Base-by-base conservation (phyloP, 2,888 invertebrate species). In the Nemapogon koenigi region DNA sequence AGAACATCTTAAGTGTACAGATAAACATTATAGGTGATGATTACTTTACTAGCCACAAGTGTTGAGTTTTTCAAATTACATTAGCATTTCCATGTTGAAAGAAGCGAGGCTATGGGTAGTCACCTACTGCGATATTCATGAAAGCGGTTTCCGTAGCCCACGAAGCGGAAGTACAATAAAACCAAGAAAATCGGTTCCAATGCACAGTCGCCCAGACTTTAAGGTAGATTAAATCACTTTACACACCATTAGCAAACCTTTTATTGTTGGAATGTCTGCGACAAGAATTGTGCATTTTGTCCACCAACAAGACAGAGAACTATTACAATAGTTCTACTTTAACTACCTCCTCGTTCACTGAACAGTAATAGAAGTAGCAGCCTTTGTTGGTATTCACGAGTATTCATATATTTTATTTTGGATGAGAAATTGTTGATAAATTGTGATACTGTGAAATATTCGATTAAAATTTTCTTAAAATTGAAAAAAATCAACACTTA, bases 171-270 rank as follows among this genome's bases (percentile, higher is more conserved):
- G 19, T 16, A 19, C 30, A 39, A 36, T 41, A 37, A 41, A 39
- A 39, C 39, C 25, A 37, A 39, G 33, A 42, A 35, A 26, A 37
- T 39, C 39, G 38, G 38, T 25, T 13, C 32, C 40, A 18, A 13
- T 30, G 31, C 15, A 14, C 29, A 31, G 31, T 31, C 31, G 37
- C 37, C 53, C 49, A 52, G 55, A 56, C 57, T 58, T 58, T 58
- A 60, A 60, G 53, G 50, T 59, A 61, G 64, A 65, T 66, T 62
- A 66, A 67, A 62, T 65, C 59, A 61, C 57, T 61, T 67, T 57
- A 65, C 63, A 63, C 63, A 49, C 67, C 65, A 69, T 69, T 67
- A 64, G 59, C 53, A 53, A 51, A 52, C 55, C 49, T 58, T 52
- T 55, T 52, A 44, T 44, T 43, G 43, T 43, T 16, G 29, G 46